Base-by-base conservation (phyloP, 2,888 invertebrate species). In the Watsonalla cultraria region DNA sequence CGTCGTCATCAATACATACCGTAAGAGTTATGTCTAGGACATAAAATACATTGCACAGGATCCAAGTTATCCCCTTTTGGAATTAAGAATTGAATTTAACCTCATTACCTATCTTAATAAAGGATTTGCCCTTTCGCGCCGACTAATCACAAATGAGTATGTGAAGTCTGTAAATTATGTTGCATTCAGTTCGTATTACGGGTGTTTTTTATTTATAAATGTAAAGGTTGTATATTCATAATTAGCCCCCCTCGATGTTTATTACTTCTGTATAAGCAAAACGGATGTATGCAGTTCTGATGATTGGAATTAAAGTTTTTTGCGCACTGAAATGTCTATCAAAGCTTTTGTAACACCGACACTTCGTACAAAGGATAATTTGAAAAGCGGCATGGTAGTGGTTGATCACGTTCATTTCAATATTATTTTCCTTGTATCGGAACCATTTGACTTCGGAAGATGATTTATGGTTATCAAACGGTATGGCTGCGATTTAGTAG, bases 101-200 rank as follows among this genome's bases (percentile, higher is more conserved):
- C 90, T 90, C 90, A 90, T 90, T 90, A 90, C 90, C 90, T 90
- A 90, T 90, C 90, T 90, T 90, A 90, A 90, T 90, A 88, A 86
- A 86, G 88, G 88, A 90, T 88, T 90, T 90, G 88, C 90, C 90
- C 89, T 90, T 90, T 90, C 90, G 90, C 90, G 87, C 90, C 90
- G 80, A 76, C 89, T 90, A 90, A 90, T 90, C 90, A 89, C 86
- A 90, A 90, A 89, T 89, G 86, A 86, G 90, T 90, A 90, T 90
- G 90, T 90, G 88, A 89, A 86, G 87, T 82, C 84, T 74, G 86
- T 90, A 88, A 90, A 90, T 90, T 90, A 90, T 88, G 84, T 87
- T 86, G 82, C 87, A 86, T 86, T 87, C 80, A 88, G 86, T 84
- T 85, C 83, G 80, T 83, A 83, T 83, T 80, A 79, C 80, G 80